phyloP scores from a whole-genome alignment of 2,113 vertebrate genomes.

The Ailurus styani region DNA sequence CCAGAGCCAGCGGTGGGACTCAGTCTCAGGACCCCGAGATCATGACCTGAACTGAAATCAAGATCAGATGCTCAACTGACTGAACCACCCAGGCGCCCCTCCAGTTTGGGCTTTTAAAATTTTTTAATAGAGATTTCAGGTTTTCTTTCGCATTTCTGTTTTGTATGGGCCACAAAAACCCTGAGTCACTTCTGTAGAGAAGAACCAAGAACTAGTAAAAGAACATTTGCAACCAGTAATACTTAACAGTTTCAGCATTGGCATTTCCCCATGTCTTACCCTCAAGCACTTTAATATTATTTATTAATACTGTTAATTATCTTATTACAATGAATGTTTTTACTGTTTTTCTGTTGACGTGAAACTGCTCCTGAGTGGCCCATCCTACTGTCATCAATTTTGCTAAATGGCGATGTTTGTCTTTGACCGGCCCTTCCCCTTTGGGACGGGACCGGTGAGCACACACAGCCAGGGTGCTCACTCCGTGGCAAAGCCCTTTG shows the following conservation, averaged over 20 bases:
- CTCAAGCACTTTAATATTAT: not conserved
- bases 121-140: not conserved
- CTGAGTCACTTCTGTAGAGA: not conserved
- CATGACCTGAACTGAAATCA: not conserved
- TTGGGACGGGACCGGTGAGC: too few species aligned
- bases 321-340: not conserved
- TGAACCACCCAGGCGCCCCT: not conserved
- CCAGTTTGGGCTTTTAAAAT: not conserved
- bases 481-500: not conserved
- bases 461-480: rapidly evolving
- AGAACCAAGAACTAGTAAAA: not conserved
- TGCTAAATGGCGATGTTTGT: not conserved
- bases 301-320: not conserved
- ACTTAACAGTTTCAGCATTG: not conserved
- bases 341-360: not conserved
- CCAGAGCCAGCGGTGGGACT: not conserved
- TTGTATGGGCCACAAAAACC: not conserved
- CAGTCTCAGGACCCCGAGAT: not conserved
- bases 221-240: not conserved
- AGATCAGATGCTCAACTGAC: not conserved
- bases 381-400: not conserved
- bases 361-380: not conserved
- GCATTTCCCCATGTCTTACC: not conserved
- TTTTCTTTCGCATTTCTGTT: not conserved
- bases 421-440: not conserved